Conservation (phyloP, 1,140 invertebrate genomes). For the Cephus cinctus region DNA sequence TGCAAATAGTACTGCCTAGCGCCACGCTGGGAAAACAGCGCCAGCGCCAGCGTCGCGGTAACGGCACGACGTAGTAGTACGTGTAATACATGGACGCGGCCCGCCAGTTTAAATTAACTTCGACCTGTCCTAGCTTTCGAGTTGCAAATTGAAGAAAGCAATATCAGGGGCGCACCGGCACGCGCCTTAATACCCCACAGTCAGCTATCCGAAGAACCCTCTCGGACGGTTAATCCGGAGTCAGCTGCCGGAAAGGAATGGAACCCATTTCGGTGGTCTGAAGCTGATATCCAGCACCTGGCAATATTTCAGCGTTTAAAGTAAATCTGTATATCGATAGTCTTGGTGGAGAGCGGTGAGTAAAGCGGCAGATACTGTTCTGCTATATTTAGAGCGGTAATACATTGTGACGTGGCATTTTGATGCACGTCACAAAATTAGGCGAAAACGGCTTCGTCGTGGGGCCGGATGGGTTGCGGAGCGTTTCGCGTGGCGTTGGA, state of each 20-base stretch:
- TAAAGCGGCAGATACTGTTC: too few relatives aligned
- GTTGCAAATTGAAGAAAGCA: constrained; percentile 36
- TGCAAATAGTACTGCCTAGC: neutral
- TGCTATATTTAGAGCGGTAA: too few relatives aligned
- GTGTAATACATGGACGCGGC: too few relatives aligned
- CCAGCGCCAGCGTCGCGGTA: too few relatives aligned
- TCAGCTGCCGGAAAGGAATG: constrained; percentile 36
- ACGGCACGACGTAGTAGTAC: too few relatives aligned
- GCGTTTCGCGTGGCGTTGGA: too few relatives aligned
- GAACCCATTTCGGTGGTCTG: constrained; percentile 16
- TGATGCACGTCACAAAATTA: too few relatives aligned
- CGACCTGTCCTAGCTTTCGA: constrained; percentile 7
- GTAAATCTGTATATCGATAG: neutral
- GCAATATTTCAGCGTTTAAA: constrained; percentile 34
- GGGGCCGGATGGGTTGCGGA: too few relatives aligned
- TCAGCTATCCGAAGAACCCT: constrained; percentile 24
- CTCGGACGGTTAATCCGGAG: constrained; percentile 32
- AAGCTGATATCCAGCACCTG: constrained; percentile 31
- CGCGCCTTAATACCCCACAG: constrained; percentile 31
- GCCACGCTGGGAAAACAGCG: too few relatives aligned
- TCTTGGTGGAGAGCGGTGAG: too few relatives aligned
- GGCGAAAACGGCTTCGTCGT: too few relatives aligned
- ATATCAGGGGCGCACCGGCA: constrained; percentile 21
- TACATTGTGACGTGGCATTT: too few relatives aligned
- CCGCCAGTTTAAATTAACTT: constrained; percentile 9